Evolutionary conservation across 2,888 invertebrate species (phyloP), one percentile per base, ranked within the genome.

Genomic region (Ophion ventricosus): DNA sequence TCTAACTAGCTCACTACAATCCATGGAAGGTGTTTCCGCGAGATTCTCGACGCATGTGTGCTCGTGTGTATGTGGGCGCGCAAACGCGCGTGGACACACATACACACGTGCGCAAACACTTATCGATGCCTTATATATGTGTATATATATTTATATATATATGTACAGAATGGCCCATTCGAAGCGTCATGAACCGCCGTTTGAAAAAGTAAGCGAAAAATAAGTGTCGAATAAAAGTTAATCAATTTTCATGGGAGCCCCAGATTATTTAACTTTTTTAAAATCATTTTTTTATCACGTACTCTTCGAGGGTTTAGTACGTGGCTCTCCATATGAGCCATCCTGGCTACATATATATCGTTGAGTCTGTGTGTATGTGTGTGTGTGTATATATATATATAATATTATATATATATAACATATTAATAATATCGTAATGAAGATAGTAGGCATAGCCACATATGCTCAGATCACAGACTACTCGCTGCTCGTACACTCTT

Each of bases 401-500:
- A 70, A 70, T 69, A 82, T 89, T 89, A n/a, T 90, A 90, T 90
- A 87, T 79, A 86, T 89, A 88, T 91, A 91, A 92, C 91, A 91
- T 91, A 92, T 91, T 76, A 76, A 67, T 92, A 90, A 90, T 90
- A 91, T 91, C 90, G 87, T 90, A 91, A 92, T 92, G 90, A 92
- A 93, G 91, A 92, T 92, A 92, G 90, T 93, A 93, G 93, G 93
- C 93, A 91, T 93, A 92, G 93, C 93, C 92, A 92, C 92, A 89
- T 90, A 92, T 92, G 92, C 91, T 92, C 92, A 89, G 91, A 93
- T 93, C 93, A 93, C 93, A 93, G 93, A 93, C 92, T 93, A 92
- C 92, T 92, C 90, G 90, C 92, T 93, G 92, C 87, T 57, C 90
- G 93, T 91, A 90, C 91, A 87, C 83, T 83, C 82, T 85, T 76